Percentiles rank a stretch among this genome's conserved stretches.
These are phyloP conservation scores for Galagoides demidoff DNA, from an alignment of 2,797 vertebrate genomes.

Conservation along the genomic window DNA sequence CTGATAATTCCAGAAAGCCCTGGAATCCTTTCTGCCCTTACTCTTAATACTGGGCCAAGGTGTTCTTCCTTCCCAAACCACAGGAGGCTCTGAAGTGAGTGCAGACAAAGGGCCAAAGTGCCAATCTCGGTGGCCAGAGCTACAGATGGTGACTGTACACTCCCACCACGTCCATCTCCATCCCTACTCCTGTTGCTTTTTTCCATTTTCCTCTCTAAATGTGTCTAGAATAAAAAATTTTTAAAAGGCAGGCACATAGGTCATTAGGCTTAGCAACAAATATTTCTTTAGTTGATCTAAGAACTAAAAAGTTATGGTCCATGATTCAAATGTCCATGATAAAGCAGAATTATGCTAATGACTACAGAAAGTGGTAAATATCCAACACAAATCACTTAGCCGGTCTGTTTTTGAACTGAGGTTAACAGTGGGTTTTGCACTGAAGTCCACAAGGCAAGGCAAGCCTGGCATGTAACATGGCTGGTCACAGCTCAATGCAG, in stretches of 20 bases:
- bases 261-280: conserved; percentile 25
- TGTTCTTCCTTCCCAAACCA: background rate
- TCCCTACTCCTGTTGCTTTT: background rate
- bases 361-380: background rate
- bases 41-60: background rate
- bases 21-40: background rate
- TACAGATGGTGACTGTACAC: background rate
- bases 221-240: background rate
- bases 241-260: background rate
- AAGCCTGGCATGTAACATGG: background rate
- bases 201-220: conserved; percentile 25
- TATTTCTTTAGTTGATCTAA: conserved; percentile 41
- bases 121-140: background rate
- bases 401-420: background rate
- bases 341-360: conserved; percentile 11
- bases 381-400: background rate
- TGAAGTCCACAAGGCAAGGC: background rate
- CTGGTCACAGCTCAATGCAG: background rate
- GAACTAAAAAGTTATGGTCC: conserved; percentile 57
- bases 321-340: conserved; percentile 29
- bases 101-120: background rate
- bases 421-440: background rate
- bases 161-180: background rate
- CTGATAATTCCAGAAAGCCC: background rate
- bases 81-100: background rate